Conservation (phyloP, 2,888 invertebrate species). For the Parthenolecanium corni region DNA sequence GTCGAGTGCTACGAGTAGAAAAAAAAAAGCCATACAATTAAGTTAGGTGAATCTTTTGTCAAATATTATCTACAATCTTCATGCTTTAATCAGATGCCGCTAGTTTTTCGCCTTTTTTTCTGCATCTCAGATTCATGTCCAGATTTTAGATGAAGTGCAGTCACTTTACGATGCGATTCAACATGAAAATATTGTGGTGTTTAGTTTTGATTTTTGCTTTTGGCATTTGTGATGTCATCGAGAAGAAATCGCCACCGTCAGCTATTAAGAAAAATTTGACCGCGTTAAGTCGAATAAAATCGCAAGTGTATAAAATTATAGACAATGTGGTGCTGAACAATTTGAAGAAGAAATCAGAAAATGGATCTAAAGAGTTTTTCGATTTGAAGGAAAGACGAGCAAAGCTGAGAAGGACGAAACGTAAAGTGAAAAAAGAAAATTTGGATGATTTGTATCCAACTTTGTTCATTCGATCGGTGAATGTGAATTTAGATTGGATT, state of each 20-base stretch:
- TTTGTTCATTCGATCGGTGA: conserved; percentile 17
- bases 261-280: conserved; percentile 11
- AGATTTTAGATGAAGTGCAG: too few relatives aligned
- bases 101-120: conserved; percentile 7
- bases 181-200: too few relatives aligned
- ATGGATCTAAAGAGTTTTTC: neutral
- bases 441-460: conserved; percentile 13
- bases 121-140: neutral
- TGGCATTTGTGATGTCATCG: too few relatives aligned
- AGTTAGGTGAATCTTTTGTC: conserved; percentile 14
- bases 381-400: neutral
- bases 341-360: conserved; percentile 2
- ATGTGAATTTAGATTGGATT: conserved; percentile 22
- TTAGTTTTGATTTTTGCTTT: too few relatives aligned
- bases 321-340: neutral
- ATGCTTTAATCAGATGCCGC: conserved; percentile 21
- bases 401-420: neutral
- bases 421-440: conserved; percentile 6
- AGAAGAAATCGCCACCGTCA: neutral
- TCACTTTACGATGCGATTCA: too few relatives aligned
- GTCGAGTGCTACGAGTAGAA: neutral
- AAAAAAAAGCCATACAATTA: too few relatives aligned
- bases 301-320: conserved; percentile 5
- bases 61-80: conserved; percentile 18
- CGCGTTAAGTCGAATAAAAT: conserved; percentile 9